These are phyloP conservation scores for Acrocephalus arundinaceus DNA, from an alignment of 2,113 vertebrate species.

Conservation along the genomic window DNA sequence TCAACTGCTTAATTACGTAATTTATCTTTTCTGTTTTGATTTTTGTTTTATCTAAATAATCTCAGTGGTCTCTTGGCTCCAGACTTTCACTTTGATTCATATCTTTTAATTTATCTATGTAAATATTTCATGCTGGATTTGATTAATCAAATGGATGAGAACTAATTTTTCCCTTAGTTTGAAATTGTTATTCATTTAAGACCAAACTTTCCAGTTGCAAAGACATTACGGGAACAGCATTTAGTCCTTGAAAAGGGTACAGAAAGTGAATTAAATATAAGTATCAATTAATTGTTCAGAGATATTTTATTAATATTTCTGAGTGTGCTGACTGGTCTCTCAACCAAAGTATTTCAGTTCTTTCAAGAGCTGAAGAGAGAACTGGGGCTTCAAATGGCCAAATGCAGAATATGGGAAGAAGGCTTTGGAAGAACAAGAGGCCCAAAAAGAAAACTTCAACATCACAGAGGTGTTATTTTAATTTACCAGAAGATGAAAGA, in stretches of 20 bases:
- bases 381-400: neutral
- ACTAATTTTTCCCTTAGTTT: neutral
- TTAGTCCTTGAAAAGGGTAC: neutral
- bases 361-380: neutral
- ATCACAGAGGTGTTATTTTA: neutral
- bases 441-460: neutral
- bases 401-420: neutral
- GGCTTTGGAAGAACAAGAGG: neutral
- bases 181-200: neutral
- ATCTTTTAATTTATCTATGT: slow-evolving; percentile 30
- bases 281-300: neutral
- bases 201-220: neutral
- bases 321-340: neutral
- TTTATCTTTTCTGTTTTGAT: slow-evolving; percentile 21
- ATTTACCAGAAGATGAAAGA: neutral
- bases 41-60: slow-evolving; percentile 41
- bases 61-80: neutral
- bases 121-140: slow-evolving; percentile 38
- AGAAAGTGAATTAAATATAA: neutral
- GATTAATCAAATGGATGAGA: slow-evolving; percentile 10
- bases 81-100: slow-evolving; percentile 25
- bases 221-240: neutral
- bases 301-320: neutral
- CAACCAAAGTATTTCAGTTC: neutral
- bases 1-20: neutral